Conservation (phyloP, 2,797 vertebrate species). For the Helostoma temminkii region DNA sequence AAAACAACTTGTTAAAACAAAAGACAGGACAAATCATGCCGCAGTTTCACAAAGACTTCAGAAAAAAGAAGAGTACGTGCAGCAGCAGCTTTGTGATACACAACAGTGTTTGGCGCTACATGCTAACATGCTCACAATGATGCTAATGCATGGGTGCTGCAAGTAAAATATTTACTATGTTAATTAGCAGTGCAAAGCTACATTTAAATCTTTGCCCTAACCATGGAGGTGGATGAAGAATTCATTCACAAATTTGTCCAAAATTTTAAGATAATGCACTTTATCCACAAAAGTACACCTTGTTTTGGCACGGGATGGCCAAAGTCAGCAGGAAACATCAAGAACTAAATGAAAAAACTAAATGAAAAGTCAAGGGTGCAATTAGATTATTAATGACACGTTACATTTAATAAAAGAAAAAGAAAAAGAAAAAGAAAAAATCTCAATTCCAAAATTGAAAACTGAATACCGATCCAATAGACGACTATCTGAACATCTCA, state of each 20-base stretch:
- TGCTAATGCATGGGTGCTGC: background rate
- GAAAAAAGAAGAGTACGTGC: background rate
- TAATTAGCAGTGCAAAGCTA: background rate
- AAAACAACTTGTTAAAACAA: constrained; percentile 25
- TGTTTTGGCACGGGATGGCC: background rate
- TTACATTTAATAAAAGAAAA: no score
- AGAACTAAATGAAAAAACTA: no score
- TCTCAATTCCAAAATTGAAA: no score
- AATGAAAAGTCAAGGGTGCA: background rate
- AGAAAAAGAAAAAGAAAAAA: no score
- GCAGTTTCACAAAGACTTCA: constrained; percentile 7
- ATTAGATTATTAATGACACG: no score
- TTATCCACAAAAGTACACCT: background rate
- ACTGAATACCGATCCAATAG: no score
- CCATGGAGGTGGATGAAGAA: no score
- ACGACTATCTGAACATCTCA: no score
- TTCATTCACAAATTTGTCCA: no score
- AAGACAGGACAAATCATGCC: constrained; percentile 9
- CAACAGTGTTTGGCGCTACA: background rate
- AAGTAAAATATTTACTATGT: background rate
- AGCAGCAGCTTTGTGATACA: background rate
- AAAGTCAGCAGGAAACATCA: background rate
- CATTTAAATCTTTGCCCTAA: no score
- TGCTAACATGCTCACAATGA: background rate
- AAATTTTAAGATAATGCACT: background rate